Base-by-base conservation (phyloP, 2,113 vertebrate genomes). In the Oryzias celebensis region DNA sequence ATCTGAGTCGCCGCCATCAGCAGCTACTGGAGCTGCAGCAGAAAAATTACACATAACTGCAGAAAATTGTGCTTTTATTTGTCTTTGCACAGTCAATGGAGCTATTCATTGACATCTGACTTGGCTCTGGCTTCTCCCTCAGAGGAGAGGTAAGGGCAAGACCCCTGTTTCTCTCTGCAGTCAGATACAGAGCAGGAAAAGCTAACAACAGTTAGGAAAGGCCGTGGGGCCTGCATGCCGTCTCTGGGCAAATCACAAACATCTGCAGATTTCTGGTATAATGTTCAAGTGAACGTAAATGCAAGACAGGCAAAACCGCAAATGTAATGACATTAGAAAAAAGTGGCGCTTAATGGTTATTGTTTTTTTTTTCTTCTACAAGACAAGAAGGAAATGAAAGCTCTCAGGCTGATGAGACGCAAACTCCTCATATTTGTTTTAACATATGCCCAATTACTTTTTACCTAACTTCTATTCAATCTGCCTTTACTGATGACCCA, bases 41-140 rank as follows among this genome's bases (percentile, higher is more conserved):
- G 66, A 82, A 84, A 91, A 83, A 83, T 64, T 71, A 75, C 56
- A 84, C 61, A 74, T 70, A 82, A 81, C 66, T 81, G 76, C 72
- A 57, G 50, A 86, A 88, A 88, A 82, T 48, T 20, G 49, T 61
- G 65, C 71, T 83, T 67, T 85, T 73, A 84, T 85, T 86, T 75
- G 80, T 81, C 76, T 81, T 84, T 61, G 75, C 67, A 5, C 2
- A 51, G 62, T 87, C 87, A 91, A 88, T 79, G 87, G 85, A 73
- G 20, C 56, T 69, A 89, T 86, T 89, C 83, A 84, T 70, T 80
- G 71, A 75, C 82, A 78, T 83, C 16, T 78, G 69, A 78, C 76
- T 85, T 63, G 72, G 78, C 81, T 50, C 60, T 26, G 76, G 52
- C 71, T 71, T 62, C 20, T 66, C 64, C 56, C 68, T 31, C 15